Evolutionary conservation across 2,797 vertebrate species (phyloP).

Genomic region (Brachymystax lenok): DNA sequence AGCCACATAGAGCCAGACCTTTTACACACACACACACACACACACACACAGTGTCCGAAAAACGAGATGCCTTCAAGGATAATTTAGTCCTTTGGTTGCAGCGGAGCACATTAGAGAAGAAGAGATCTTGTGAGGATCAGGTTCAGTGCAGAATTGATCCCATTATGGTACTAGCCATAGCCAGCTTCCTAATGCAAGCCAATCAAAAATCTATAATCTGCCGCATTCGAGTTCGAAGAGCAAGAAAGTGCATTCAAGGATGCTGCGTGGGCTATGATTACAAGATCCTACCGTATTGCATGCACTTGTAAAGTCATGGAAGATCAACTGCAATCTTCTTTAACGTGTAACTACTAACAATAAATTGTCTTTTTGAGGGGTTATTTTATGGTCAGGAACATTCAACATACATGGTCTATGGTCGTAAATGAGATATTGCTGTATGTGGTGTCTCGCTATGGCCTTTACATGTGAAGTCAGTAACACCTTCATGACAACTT

Average conservation of each 20-base stretch:
- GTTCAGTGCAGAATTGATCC: constrained; percentile 2
- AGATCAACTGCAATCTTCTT: too few relatives aligned
- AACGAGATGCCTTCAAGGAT: neutral
- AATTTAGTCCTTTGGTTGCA: neutral
- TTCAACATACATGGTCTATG: neutral
- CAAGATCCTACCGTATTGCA: neutral
- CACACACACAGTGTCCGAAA: neutral
- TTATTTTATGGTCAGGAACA: neutral
- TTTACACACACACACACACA: neutral
- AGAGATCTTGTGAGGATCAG: constrained; percentile 2
- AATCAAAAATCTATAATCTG: constrained; percentile 9
- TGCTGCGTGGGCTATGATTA: neutral
- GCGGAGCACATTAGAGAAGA: neutral
- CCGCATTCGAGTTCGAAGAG: too few relatives aligned
- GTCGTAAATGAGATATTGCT: neutral
- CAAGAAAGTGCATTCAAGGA: neutral
- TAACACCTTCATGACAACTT: neutral
- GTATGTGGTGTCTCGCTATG: neutral
- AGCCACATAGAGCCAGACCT: neutral
- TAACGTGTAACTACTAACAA: neutral
- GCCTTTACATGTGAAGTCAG: too few relatives aligned
- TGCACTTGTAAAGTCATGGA: neutral
- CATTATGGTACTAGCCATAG: neutral
- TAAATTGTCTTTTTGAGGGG: neutral
- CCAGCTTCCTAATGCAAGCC: neutral